Conservation (phyloP, 2,113 vertebrate genomes). For the Sardina pilchardus region DNA sequence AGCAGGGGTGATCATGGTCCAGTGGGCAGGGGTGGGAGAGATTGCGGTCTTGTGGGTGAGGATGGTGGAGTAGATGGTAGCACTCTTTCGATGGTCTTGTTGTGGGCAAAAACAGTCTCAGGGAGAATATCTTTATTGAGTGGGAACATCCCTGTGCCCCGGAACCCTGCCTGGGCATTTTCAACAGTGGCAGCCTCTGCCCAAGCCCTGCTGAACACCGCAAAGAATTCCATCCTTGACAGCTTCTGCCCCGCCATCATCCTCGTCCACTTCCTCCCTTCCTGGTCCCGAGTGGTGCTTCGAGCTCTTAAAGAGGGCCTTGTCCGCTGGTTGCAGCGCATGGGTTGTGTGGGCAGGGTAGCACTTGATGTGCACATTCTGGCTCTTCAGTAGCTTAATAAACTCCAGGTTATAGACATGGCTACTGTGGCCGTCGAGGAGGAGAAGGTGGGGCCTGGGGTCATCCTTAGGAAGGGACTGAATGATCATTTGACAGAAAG, state of each 20-base stretch:
- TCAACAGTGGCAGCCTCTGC: conserved; percentile 18
- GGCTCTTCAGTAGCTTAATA: no score
- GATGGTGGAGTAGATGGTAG: conserved; percentile 8
- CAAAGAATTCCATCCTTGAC: background rate
- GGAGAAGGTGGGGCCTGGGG: background rate
- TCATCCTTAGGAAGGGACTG: conserved; percentile 17
- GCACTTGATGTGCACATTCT: conserved; percentile 1
- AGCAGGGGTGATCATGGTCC: background rate
- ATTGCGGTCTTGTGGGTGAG: background rate
- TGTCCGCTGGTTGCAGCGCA: conserved; percentile 27
- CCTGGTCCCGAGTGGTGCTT: conserved; percentile 16
- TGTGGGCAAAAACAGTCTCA: background rate
- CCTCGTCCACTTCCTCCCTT: conserved; percentile 10
- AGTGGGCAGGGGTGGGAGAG: background rate
- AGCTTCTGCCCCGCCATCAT: conserved; percentile 20
- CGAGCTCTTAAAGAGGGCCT: conserved; percentile 15
- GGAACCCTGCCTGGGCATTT: conserved; percentile 30
- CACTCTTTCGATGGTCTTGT: conserved; percentile 9
- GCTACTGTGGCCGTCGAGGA: no score
- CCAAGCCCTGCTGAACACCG: conserved; percentile 7
- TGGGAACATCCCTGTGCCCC: background rate
- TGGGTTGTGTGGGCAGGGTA: conserved; percentile 27
- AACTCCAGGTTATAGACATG: no score
- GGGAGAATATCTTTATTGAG: conserved; percentile 5
- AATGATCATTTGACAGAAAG: conserved; percentile 15